Conservation (phyloP, 2,797 vertebrate genomes). For the Helarctos malayanus region DNA sequence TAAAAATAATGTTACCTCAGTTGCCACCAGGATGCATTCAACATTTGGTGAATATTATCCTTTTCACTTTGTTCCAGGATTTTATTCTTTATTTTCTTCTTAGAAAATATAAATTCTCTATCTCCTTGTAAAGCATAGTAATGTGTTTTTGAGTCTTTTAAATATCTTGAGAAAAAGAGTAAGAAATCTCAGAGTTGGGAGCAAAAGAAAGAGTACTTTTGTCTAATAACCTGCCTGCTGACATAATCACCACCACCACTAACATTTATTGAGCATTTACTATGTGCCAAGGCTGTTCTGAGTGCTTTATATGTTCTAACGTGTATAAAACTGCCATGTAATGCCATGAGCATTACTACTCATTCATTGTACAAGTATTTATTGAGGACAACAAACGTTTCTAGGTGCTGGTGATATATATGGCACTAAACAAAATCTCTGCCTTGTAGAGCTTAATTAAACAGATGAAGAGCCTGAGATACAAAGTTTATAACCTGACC, state of each 20-base stretch:
- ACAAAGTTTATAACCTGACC: background rate
- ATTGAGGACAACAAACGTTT: background rate
- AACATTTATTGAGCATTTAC: background rate
- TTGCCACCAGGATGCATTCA: background rate
- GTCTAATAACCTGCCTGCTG: constrained; percentile 1
- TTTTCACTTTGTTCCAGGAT: background rate
- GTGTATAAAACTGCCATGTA: background rate
- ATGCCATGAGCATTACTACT: background rate
- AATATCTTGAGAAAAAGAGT: constrained; percentile 29
- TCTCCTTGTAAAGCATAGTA: background rate
- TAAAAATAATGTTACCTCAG: background rate
- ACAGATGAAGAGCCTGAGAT: background rate
- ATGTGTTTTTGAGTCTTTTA: background rate
- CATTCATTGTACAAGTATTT: background rate
- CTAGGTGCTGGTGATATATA: background rate
- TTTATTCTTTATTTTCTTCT: constrained; percentile 24
- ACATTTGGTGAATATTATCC: background rate
- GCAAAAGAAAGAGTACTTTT: constrained; percentile 8
- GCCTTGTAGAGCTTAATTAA: background rate
- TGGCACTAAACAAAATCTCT: background rate
- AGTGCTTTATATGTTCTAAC: background rate
- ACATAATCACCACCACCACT: background rate
- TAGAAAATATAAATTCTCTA: constrained; percentile 2
- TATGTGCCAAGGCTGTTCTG: background rate
- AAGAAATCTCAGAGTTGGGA: background rate